Base-by-base conservation (phyloP, 2,888 invertebrate species). In the Fissipunctia ypsillon region DNA sequence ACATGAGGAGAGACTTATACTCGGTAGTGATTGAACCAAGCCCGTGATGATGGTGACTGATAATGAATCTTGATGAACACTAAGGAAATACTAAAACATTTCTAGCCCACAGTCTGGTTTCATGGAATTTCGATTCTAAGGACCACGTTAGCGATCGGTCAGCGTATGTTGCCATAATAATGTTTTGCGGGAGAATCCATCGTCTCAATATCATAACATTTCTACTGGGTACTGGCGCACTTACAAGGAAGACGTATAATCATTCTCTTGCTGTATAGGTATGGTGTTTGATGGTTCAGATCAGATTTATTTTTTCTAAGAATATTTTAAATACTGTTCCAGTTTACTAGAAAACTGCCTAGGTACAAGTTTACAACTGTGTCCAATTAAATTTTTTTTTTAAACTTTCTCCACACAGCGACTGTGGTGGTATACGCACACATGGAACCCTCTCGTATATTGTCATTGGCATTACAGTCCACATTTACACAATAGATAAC, bases 401-500 rank as follows among this genome's bases (percentile, higher is more conserved):
- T n/a, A n/a, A n/a, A 86, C 87, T 86, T 86, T 88, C 86, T 76
- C 69, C 35, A 72, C 25, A 70, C 35, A 70, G 66, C 43, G 60
- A 35, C 60, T 64, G 38, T 35, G 57, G 38, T 35, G 57, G 38
- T 68, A 41, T 38, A 66, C 71, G 5, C 73, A 80, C 67, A 84
- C 77, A 84, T 48, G 28, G 71, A 80, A 72, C 35, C 67, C 56
- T 65, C 50, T 72, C 67, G 69, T 73, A 82, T 86, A 88, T 89
- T 89, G 87, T 90, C 91, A 91, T 91, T 90, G 90, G 89, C 91
- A 90, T 90, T 90, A 89, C 91, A 89, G 91, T 90, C 88, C 86
- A 91, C 91, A 92, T 93, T 90, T 83, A 93, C 91, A 94, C 93
- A 93, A 93, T 91, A 93, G 93, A 94, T 93, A 94, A 93, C 91